Percentiles rank a stretch among this genome's conserved stretches.
phyloP scores from a whole-genome alignment of 92 coral and sea anemone genomes.

The Palythoa grandis region DNA sequence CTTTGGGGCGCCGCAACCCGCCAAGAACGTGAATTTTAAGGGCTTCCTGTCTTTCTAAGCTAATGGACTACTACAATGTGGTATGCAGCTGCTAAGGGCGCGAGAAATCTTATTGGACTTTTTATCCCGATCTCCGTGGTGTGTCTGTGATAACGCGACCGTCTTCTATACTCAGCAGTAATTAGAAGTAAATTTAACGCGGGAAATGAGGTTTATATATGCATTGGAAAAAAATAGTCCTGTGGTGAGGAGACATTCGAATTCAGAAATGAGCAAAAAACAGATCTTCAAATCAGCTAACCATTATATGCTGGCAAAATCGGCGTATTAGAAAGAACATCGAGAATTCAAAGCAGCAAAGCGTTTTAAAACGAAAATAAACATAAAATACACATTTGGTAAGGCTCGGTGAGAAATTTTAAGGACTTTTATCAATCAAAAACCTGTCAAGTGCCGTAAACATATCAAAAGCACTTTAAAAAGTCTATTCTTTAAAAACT shows the following conservation, averaged over 20 bases:
- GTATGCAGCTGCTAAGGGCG: conserved; percentile 16
- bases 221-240: background rate
- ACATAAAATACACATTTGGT: conserved; percentile 21
- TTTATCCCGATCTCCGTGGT: conserved; percentile 7
- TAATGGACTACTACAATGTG: conserved; percentile 30
- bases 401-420: background rate
- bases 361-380: background rate
- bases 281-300: background rate
- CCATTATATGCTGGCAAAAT: background rate
- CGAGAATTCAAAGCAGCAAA: too few relatives aligned
- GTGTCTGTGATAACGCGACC: conserved; percentile 6
- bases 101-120: conserved; percentile 23
- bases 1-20: conserved; percentile 43
- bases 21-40: conserved; percentile 32
- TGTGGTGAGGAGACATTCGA: background rate
- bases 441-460: background rate
- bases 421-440: background rate
- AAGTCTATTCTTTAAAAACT: background rate
- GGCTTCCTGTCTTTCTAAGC: conserved; percentile 24
- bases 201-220: background rate
- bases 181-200: conserved; percentile 26
- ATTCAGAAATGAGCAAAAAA: background rate
- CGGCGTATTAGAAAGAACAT: too few relatives aligned
- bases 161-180: conserved; percentile 13
- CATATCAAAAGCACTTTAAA: background rate